Conservation (phyloP, 2,888 invertebrate genomes). For the Girardia tigrina region DNA sequence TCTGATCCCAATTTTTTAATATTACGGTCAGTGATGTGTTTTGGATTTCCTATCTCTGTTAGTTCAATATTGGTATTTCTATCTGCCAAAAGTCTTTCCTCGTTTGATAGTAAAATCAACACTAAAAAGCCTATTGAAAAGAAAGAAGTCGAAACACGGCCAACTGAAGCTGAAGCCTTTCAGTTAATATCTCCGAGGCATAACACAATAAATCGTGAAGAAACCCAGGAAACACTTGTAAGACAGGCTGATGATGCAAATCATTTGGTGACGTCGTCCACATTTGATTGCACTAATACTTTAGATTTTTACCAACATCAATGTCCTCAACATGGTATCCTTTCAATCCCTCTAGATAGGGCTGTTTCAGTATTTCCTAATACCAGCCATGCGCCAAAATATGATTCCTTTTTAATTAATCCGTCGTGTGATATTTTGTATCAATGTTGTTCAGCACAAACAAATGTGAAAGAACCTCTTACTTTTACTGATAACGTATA, state of each 20-base stretch:
- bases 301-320: constrained; percentile 28
- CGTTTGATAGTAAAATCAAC: constrained; percentile 4
- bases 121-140: constrained; percentile 13
- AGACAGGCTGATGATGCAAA: constrained; percentile 21
- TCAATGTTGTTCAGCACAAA: constrained; percentile 4
- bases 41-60: constrained; percentile 30
- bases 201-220: not conserved
- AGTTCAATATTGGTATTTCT: constrained; percentile 30
- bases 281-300: constrained; percentile 2
- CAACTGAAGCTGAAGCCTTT: constrained; percentile 1
- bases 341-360: constrained; percentile 21
- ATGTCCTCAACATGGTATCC: constrained; percentile 28
- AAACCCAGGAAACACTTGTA: constrained; percentile 29
- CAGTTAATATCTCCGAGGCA: not conserved
- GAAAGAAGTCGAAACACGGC: not conserved
- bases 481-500: not conserved
- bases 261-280: not conserved
- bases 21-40: constrained; percentile 33
- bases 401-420: not conserved
- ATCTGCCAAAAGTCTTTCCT: constrained; percentile 20
- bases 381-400: not conserved
- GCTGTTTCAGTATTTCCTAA: not conserved
- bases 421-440: not conserved
- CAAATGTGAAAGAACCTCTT: not conserved
- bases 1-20: constrained; percentile 34